Evolutionary conservation across 2,113 vertebrate genomes (phyloP).

Genomic region (Scomber japonicus): DNA sequence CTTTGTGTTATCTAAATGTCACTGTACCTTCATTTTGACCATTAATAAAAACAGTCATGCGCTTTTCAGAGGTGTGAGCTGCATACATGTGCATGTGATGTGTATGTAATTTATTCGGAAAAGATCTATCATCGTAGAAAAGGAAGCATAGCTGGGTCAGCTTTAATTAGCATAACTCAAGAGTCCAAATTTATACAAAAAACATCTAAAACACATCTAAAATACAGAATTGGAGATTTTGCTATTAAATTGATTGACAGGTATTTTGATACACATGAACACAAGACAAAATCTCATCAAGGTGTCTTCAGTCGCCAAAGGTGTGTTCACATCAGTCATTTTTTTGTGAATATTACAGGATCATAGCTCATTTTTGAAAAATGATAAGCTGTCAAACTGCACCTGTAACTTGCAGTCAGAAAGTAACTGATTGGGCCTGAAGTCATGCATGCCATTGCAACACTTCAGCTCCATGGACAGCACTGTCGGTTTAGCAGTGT

Average conservation of each 20-base stretch:
- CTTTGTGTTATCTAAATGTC: background rate
- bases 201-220: background rate
- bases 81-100: too few relatives aligned
- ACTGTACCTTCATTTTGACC: background rate
- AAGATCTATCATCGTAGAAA: background rate
- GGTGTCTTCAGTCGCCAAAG: too few relatives aligned
- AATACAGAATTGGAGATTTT: background rate
- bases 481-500: slow-evolving; percentile 19
- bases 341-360: too few relatives aligned
- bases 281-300: too few relatives aligned
- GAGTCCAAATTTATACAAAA: background rate
- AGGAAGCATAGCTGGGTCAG: background rate
- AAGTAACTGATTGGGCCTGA: background rate
- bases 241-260: too few relatives aligned
- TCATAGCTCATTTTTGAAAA: too few relatives aligned
- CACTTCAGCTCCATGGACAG: slow-evolving; percentile 67
- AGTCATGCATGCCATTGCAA: too few relatives aligned
- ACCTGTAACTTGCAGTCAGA: slow-evolving; percentile 11
- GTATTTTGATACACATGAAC: too few relatives aligned
- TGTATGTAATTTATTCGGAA: background rate
- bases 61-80: background rate
- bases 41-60: background rate
- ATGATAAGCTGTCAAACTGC: too few relatives aligned
- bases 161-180: background rate
- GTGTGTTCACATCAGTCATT: too few relatives aligned